Evolutionary conservation across 2,113 vertebrate genomes (phyloP).

Genomic region (Campylomormyrus numenius): DNA sequence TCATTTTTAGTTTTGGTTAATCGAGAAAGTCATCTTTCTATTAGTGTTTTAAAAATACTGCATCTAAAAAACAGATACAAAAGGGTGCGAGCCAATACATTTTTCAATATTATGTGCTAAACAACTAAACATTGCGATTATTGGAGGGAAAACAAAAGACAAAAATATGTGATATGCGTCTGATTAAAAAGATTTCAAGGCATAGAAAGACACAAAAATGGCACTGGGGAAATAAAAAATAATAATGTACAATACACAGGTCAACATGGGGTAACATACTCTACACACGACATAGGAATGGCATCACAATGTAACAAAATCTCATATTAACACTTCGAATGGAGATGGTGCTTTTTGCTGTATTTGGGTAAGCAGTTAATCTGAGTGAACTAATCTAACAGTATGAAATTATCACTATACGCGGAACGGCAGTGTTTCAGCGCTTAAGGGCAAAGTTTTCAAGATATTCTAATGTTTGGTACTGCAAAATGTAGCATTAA

Average conservation of each 20-base stretch:
- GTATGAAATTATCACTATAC: neutral
- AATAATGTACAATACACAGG: neutral
- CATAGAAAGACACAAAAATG: neutral
- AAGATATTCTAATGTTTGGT: neutral
- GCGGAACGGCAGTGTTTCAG: neutral
- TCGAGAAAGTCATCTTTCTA: conserved; percentile 48
- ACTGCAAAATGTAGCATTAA: neutral
- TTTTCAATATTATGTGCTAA: conserved; percentile 47
- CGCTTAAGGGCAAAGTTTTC: neutral
- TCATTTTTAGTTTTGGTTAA: conserved; percentile 38
- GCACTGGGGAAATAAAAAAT: neutral
- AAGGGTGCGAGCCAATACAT: conserved; percentile 53
- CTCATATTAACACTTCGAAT: neutral
- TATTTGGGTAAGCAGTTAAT: neutral
- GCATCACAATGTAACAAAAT: conserved; percentile 2
- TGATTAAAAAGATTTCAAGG: conserved; percentile 11
- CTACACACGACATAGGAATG: neutral
- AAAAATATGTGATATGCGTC: conserved; percentile 31
- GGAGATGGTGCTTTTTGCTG: neutral
- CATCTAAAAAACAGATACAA: conserved; percentile 45
- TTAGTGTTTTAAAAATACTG: conserved; percentile 48
- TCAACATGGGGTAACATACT: neutral
- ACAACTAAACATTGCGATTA: conserved; percentile 62
- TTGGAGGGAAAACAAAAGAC: conserved; percentile 41
- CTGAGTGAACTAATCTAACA: neutral